Evolutionary conservation across 2,797 vertebrate species (phyloP), one percentile per base, ranked within the genome.

Genomic region (Manis crassicaudata): DNA sequence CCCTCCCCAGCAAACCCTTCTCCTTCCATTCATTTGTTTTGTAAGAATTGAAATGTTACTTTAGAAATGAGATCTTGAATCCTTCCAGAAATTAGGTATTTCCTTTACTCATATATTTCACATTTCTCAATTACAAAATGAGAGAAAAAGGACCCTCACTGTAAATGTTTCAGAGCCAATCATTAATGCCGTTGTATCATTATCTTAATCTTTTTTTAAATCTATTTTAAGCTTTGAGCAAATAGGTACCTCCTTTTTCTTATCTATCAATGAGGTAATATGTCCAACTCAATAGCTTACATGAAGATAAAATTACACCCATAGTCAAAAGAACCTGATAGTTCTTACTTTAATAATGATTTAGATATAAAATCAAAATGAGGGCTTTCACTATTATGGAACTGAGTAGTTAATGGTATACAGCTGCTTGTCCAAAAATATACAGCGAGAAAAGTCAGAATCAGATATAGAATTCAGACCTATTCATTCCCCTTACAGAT

Each of bases 401-500:
- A 70, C 10, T 35, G 62, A 92, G 10, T 52, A 85, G 40, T 56
- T 81, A 63, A 21, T 89, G 37, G 29, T 29, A 52, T 60, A 87
- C 84, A 95, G 32, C 60, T 56, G 70, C 72, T 95, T 88, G 8
- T 67, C 63, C 88, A 76, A 92, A 94, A 97, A 96, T 58, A 76
- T 32, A 95, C 9, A 84, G 79, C 85, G 85, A 82, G 12, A 80
- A 92, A 93, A 96, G 35, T 20, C 81, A 82, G 35, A 89, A 89
- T 91, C 68, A 95, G 52, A 88, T 90, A 67, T 43, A 93, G 73
- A 92, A 96, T 75, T 90, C 90, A 96, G 70, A 40, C 54, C 90
- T 95, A 94, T 93, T 97, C 91, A 90, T 96, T 93, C 40, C 32
- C 68, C 10, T 88, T 90, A 67, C 63, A 88, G 80, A 96, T 95